Evolutionary conservation across 37 sponge, comb jelly and placozoan genomes (phyloP).

Genomic region (Spongilla lacustris): DNA sequence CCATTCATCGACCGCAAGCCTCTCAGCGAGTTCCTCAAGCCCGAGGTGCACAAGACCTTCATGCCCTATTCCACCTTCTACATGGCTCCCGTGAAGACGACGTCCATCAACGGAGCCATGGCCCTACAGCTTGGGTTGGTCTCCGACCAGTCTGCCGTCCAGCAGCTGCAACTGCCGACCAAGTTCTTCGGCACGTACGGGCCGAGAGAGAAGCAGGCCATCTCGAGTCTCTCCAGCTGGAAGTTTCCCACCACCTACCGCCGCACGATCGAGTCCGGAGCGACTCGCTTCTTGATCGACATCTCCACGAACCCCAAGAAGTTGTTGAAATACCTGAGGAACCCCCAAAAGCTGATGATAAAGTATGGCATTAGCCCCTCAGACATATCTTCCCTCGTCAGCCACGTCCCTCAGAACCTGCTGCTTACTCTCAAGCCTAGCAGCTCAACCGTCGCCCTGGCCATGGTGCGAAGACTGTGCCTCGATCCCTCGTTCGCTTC

Average conservation of each 20-base stretch:
- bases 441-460: neutral
- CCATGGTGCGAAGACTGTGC: neutral
- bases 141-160: neutral
- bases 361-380: neutral
- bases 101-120: neutral
- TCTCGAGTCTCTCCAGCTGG: neutral
- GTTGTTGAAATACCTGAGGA: neutral
- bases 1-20: constrained; percentile 2
- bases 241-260: neutral
- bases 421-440: neutral
- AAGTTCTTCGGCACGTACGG: neutral
- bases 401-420: neutral
- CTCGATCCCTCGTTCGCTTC: neutral
- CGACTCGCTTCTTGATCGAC: neutral
- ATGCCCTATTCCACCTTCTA: neutral
- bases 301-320: neutral
- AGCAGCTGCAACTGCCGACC: neutral
- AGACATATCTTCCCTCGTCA: neutral
- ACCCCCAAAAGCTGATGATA: neutral
- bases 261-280: neutral
- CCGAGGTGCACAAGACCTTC: neutral
- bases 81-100: neutral
- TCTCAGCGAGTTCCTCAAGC: neutral
- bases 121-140: neutral
- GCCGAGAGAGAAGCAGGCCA: neutral